Base-by-base conservation (phyloP, 2,888 invertebrate genomes). In the Anaspis maculata region DNA sequence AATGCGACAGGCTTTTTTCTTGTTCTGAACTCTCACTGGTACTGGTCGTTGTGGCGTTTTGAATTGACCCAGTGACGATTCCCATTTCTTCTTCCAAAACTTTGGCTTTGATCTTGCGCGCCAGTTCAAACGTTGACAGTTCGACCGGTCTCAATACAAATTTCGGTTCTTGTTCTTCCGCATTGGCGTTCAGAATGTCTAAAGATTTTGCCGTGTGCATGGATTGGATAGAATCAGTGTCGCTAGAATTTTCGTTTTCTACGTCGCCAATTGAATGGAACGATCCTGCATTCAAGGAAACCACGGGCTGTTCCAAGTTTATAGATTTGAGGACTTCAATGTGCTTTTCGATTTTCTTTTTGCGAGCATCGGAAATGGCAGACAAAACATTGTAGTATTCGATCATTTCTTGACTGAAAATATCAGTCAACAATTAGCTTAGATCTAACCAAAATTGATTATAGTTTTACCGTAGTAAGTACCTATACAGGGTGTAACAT, bases 331-430 rank as follows among this genome's bases (percentile, higher is more conserved):
- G 30, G n/a, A 33, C 40, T 37, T 56, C 52, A 3, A 58, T 51
- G 26, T 59, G 52, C 16, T 47, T 51, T 29, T 57, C 54, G 6
- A 61, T 57, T 45, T 51, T 51, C 19, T 61, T 39, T 58, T 59
- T 51, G 37, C 73, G 70, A 44, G 69, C 72, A 37, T 76, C 75
- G 0, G 74, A 72, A 48, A 73, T 71, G 54, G 70, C 70, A 21
- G 72, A 74, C 24, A 81, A 54, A 49, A 76, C 71, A n/a, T 74
- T 69, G 48, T 80, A 81, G 54, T 79, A 78, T 47, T 73, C 71
- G 51, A 75, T 68, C 46, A 77, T 69, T 58, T 73, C 72, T 35
- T 67, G 66, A 26, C 78, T 79, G 27, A 19, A 9, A 19, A 6
- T 19, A 9, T 6, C 5, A 19, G 5, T 5, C 5, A 19, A 19